Evolutionary conservation across 2,888 invertebrate genomes (phyloP), one percentile per base, ranked within the genome.

Genomic region (Oligia fasciuncula): DNA sequence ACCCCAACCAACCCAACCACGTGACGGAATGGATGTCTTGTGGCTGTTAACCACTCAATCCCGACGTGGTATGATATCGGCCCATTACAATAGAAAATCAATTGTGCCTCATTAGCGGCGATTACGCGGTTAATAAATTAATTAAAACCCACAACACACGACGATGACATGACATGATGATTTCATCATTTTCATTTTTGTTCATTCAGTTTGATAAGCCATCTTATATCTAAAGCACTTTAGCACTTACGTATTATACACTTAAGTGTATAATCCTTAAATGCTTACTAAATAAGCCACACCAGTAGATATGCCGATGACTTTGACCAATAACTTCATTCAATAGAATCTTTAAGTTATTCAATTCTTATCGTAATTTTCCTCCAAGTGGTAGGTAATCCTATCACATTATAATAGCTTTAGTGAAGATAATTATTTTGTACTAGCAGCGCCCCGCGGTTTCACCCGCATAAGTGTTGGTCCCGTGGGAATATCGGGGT

Each of bases 221-320:
- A 49, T 51, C 17, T 14, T 29, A 14, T 19, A 35, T 0, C 11
- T 46, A 17, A 40, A 79, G 5, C 19, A 46, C 11, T 40, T 35
- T 23, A 68, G 3, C 57, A 57, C 19, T 40, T 54, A 49, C n/a
- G 35, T 71, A 60, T 17, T n/a, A n/a, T n/a, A n/a, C n/a, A n/a
- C n/a, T 19, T 14, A 54, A 46, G 46, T 35, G 19, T 35, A 8
- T 69, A 69, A 80, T 46, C 46, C 79, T 23, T 11, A 54, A 23
- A 23, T 23, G 9, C 40, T 77, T 80, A 49, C 17, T 46, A 17
- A 80, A 14, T 81, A 81, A 72, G 43, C n/a, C 43, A 13, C 23
- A n/a, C 57, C 51, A 13, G 40, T 14, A 80, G 60, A 60, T 60
- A 70, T 11, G 3, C 23, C 11, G 0, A 40, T 40, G 9, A n/a